These are phyloP conservation scores for Onychomys torridus DNA, from an alignment of 2,797 vertebrate species.

Conservation along the genomic window DNA sequence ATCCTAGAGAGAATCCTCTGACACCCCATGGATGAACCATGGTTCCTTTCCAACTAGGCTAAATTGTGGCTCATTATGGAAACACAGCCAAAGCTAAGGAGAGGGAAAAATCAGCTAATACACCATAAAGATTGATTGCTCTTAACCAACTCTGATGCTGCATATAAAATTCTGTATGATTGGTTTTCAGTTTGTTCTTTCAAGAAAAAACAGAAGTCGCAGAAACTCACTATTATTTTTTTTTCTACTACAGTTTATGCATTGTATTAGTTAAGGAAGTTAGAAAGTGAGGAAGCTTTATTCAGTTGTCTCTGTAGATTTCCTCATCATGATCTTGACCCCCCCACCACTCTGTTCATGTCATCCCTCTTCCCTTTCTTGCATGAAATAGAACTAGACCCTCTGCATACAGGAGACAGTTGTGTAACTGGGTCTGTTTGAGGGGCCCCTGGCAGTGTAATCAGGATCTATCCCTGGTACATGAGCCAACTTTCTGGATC, in stretches of 20 bases:
- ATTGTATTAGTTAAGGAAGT: neutral
- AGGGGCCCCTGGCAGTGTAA: no score
- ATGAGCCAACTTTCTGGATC: no score
- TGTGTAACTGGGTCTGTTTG: no score
- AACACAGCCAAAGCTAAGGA: neutral
- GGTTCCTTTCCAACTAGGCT: neutral
- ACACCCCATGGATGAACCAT: neutral
- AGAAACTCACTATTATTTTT: neutral
- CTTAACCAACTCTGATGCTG: neutral
- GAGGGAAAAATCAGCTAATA: neutral
- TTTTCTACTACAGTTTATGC: neutral
- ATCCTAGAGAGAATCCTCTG: neutral
- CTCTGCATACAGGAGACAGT: no score
- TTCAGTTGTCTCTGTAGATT: no score
- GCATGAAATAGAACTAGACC: no score
- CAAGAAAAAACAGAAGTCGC: neutral
- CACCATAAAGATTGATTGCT: neutral
- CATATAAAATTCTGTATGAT: neutral
- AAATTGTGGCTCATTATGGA: neutral
- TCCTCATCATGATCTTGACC: no score
- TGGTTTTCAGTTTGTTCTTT: slow-evolving; percentile 11
- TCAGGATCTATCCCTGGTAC: no score
- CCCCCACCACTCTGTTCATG: no score
- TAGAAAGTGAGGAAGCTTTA: neutral
- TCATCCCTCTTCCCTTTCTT: no score